Conservation (phyloP, 1,140 invertebrate genomes). For the Pomacea maculata region DNA sequence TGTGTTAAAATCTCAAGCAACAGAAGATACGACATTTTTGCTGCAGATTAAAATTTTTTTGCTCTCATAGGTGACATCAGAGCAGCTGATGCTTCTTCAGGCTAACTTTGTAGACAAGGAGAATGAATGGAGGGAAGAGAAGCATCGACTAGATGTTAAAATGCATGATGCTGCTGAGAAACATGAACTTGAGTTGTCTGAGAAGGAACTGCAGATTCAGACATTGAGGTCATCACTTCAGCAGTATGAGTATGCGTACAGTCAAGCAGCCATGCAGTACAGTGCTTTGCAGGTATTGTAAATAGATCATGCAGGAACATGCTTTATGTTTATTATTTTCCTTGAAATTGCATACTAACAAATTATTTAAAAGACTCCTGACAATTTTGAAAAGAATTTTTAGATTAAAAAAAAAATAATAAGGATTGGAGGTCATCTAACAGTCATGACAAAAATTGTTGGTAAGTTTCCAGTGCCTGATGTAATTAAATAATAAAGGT, state of each 20-base stretch:
- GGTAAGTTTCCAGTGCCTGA: too few species aligned
- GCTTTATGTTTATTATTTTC: too few species aligned
- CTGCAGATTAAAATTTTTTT: not conserved
- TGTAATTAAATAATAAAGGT: too few species aligned
- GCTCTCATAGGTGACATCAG: constrained; percentile 69
- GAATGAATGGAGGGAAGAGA: constrained; percentile 76
- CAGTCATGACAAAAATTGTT: too few species aligned
- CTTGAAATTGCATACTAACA: too few species aligned
- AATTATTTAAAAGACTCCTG: too few species aligned
- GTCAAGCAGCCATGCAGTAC: constrained; percentile 52
- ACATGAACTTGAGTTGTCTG: constrained; percentile 53
- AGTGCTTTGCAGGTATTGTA: constrained; percentile 35
- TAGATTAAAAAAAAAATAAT: too few species aligned
- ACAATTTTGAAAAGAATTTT: too few species aligned
- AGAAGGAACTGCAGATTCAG: constrained; percentile 70
- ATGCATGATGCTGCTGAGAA: constrained; percentile 63
- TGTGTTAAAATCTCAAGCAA: too few species aligned
- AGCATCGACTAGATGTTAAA: constrained; percentile 70
- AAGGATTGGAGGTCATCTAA: too few species aligned
- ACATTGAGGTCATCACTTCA: constrained; percentile 43
- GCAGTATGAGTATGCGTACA: constrained; percentile 54
- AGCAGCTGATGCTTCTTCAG: constrained; percentile 83
- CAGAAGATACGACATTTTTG: too few species aligned
- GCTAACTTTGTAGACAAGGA: constrained; percentile 79
- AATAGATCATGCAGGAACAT: not conserved